Percentiles rank a stretch among this genome's conserved stretches.
Conservation (phyloP, 2,888 invertebrate genomes). For the Meloe dianella region DNA sequence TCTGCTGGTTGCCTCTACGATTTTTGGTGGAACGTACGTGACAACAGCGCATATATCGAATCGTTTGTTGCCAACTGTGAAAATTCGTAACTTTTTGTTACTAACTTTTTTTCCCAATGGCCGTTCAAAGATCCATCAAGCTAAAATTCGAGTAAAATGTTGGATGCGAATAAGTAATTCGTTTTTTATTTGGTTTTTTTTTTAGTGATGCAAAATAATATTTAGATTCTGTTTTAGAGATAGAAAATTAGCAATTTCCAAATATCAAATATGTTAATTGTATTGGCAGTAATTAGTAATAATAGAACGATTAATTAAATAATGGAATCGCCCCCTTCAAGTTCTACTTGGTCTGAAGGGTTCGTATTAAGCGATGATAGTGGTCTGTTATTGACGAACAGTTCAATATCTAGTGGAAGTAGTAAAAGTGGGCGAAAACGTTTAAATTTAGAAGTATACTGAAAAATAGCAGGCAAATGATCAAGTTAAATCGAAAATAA, state of each 20-base stretch:
- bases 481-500: too few relatives aligned
- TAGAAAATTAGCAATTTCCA: neutral
- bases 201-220: neutral
- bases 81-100: neutral
- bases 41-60: too few relatives aligned
- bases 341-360: conserved; percentile 76
- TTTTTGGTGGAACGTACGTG: too few relatives aligned
- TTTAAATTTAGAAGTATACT: conserved; percentile 74
- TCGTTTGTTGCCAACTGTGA: neutral
- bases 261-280: conserved; percentile 1
- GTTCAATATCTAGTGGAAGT: conserved; percentile 77
- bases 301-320: conserved; percentile 19
- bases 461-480: too few relatives aligned
- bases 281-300: neutral
- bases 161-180: conserved; percentile 15
- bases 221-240: neutral
- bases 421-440: conserved; percentile 72
- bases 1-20: too few relatives aligned
- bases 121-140: conserved; percentile 20
- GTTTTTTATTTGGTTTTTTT: neutral
- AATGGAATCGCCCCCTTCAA: conserved; percentile 81
- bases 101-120: conserved; percentile 11
- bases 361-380: conserved; percentile 78
- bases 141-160: conserved; percentile 18
- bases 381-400: conserved; percentile 74